Conservation (phyloP, 2,888 invertebrate genomes). For the Drosophila kuntzei region DNA sequence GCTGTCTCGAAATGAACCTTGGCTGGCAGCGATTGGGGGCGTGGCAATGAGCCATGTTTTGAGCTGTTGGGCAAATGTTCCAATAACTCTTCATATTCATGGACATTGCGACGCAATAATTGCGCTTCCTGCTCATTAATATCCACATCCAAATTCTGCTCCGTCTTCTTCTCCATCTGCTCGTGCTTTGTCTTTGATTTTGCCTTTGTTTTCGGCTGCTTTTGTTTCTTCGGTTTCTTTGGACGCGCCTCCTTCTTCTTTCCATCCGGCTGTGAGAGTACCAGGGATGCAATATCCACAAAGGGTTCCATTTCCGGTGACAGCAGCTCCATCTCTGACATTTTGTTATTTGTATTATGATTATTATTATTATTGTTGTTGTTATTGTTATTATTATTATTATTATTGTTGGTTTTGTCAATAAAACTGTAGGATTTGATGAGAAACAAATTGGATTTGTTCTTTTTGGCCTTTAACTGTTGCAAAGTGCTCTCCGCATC, state of each 20-base stretch:
- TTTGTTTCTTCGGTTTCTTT: slow-evolving; percentile 38
- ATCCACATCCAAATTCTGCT: not conserved
- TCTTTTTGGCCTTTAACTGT: slow-evolving; percentile 71
- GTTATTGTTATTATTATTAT: slow-evolving; percentile 23
- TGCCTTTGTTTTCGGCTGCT: slow-evolving; percentile 22
- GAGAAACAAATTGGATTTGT: slow-evolving; percentile 74
- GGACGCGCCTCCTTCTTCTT: slow-evolving; percentile 19
- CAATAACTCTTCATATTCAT: slow-evolving; percentile 49
- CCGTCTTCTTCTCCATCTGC: not conserved
- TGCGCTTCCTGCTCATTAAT: slow-evolving; percentile 35
- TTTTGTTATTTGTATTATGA: slow-evolving; percentile 14
- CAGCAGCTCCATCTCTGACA: slow-evolving; percentile 11
- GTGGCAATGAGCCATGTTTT: slow-evolving; percentile 36
- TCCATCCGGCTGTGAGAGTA: slow-evolving; percentile 29
- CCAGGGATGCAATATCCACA: slow-evolving; percentile 43
- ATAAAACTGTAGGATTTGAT: slow-evolving; percentile 77
- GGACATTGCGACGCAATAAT: slow-evolving; percentile 41
- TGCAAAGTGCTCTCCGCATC: slow-evolving; percentile 45
- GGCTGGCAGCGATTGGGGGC: slow-evolving; percentile 70
- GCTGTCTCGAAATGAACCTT: slow-evolving; percentile 51
- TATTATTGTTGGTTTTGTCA: slow-evolving; percentile 50
- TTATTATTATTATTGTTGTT: slow-evolving; percentile 17
- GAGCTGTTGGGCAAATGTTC: slow-evolving; percentile 15
- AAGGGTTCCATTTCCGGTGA: slow-evolving; percentile 52
- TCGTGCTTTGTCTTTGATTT: slow-evolving; percentile 15